These are phyloP conservation scores for Cetoscarus ocellatus DNA, from an alignment of 2,797 vertebrate species.

Conservation along the genomic window DNA sequence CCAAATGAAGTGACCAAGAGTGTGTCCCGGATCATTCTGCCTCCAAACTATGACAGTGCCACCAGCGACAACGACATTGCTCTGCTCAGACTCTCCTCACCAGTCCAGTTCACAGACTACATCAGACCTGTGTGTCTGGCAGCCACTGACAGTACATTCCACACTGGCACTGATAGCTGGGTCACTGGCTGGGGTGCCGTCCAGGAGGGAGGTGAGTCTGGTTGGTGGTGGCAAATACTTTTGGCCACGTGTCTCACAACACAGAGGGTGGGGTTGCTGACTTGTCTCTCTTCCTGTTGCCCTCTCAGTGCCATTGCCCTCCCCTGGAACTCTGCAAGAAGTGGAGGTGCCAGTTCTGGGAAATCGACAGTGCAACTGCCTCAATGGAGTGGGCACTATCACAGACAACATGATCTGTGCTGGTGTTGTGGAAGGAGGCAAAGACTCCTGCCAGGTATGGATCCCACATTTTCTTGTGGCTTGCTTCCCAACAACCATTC, in stretches of 20 bases:
- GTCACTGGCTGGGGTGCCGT: constrained; percentile 73
- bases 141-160: constrained; percentile 66
- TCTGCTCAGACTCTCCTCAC: constrained; percentile 69
- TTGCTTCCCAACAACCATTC: not conserved
- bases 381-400: constrained; percentile 34
- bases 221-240: not conserved
- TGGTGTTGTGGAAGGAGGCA: constrained; percentile 66
- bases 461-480: not conserved
- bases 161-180: constrained; percentile 68
- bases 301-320: constrained; percentile 47
- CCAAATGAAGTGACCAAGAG: constrained; percentile 45
- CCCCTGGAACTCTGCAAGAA: constrained; percentile 72
- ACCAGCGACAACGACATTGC: constrained; percentile 69
- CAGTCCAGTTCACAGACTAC: constrained; percentile 77
- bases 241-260: not conserved
- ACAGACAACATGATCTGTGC: constrained; percentile 79
- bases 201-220: constrained; percentile 62
- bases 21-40: constrained; percentile 40
- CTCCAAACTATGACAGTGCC: constrained; percentile 48
- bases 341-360: constrained; percentile 70
- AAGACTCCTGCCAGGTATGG: constrained; percentile 11
- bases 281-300: not conserved
- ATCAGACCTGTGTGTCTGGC: constrained; percentile 87
- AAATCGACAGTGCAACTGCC: constrained; percentile 62
- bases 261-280: not conserved